Evolutionary conservation across 2,888 invertebrate genomes (phyloP), one percentile per base, ranked within the genome.

Genomic region (Heliconius ethilla): DNA sequence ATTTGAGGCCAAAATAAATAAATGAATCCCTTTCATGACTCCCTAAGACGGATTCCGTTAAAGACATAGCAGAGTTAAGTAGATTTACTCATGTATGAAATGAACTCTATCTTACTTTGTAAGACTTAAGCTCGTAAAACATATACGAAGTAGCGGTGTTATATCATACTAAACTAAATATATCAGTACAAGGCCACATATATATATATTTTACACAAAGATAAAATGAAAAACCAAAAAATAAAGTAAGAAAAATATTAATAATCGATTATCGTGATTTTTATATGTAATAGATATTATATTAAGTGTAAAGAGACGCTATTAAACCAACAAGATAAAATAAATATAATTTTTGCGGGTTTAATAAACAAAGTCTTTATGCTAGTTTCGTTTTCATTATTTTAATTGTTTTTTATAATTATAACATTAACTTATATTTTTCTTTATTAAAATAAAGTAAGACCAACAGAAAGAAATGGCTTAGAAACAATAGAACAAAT

Each of bases 1-100:
- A 85, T 86, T 84, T 85, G 84, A 86, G 86, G 86, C 85, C 85
- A 89, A 87, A 88, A 89, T 90, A 92, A 92, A 92, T 91, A 92
- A 87, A 89, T 88, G 88, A 87, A 88, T 89, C 88, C 87, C 88
- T 90, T 90, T 89, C 85, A 86, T 84, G 85, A 79, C 85, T 84
- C 84, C 83, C 75, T 82, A 82, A 80, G 78, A 78, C 76, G 76
- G 83, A 79, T 78, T 79, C 73, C 74, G 76, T 74, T 77, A 79
- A 79, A 78, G 79, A 80, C 79, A 75, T 74, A 66, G 62, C 73
- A 70, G 59, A 75, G 76, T 37, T 81, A 78, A 81, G 78, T 78
- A 73, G 76, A 81, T 81, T 81, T 72, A 63, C 76, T 81, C 78
- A 69, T 77, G 78, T 78, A 77, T 78, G 78, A 79, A 81, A 80